Evolutionary conservation across 1,140 invertebrate genomes (phyloP).

Genomic region (Drosophila ficusphila): DNA sequence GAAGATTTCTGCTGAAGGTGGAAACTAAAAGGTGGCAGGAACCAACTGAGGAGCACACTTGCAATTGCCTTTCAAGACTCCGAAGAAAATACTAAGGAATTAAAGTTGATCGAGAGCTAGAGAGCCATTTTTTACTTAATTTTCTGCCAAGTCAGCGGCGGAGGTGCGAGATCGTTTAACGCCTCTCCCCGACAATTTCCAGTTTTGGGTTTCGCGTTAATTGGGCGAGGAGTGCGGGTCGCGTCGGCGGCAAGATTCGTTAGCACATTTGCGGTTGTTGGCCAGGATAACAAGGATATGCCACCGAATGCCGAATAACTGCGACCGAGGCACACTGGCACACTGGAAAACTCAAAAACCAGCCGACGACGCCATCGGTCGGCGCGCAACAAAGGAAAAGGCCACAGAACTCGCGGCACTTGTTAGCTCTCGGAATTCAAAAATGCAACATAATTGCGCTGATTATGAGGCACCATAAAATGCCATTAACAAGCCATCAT

Average conservation of each 20-base stretch:
- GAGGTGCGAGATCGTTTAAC: slow-evolving; percentile 77
- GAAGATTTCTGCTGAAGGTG: background rate
- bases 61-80: background rate
- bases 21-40: background rate
- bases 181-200: slow-evolving; percentile 20
- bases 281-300: slow-evolving; percentile 67
- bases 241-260: slow-evolving; percentile 66
- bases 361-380: slow-evolving; percentile 19
- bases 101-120: background rate
- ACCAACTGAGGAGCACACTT: background rate
- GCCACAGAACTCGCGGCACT: slow-evolving; percentile 45
- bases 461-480: slow-evolving; percentile 72
- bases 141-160: slow-evolving; percentile 62
- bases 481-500: slow-evolving; percentile 71
- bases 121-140: slow-evolving; percentile 5
- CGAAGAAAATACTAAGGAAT: background rate
- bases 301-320: slow-evolving; percentile 14
- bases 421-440: slow-evolving; percentile 71
- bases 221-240: slow-evolving; percentile 65
- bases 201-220: slow-evolving; percentile 66
- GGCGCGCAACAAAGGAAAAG: slow-evolving; percentile 56
- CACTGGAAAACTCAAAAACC: background rate
- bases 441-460: slow-evolving; percentile 82
- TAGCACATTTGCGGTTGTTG: slow-evolving; percentile 77
- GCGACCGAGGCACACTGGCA: background rate